Evolutionary conservation across 2,888 invertebrate species (phyloP).

Genomic region (Agonum fuliginosum): DNA sequence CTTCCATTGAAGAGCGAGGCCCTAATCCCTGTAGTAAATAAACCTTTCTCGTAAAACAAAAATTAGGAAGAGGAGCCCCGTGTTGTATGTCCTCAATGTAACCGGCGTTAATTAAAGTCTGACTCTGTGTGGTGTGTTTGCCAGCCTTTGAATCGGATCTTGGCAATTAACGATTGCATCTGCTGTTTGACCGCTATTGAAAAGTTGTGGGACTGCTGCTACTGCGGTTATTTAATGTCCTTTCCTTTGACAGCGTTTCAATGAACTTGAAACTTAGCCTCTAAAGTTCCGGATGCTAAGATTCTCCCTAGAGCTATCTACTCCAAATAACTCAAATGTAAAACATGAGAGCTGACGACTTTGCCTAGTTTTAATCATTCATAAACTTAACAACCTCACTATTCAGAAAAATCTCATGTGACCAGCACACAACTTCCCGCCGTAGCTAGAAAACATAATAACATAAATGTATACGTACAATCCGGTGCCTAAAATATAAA

Average conservation of each 20-base stretch:
- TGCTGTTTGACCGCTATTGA: constrained; percentile 40
- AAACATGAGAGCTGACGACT: no score
- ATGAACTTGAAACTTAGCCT: constrained; percentile 13
- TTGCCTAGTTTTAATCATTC: no score
- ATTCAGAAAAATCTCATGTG: no score
- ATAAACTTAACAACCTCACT: no score
- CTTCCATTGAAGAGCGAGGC: constrained; percentile 30
- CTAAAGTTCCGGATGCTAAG: neutral
- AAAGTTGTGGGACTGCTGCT: constrained; percentile 3
- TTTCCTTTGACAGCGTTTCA: constrained; percentile 23
- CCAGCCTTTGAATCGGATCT: constrained; percentile 36
- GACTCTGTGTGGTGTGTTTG: neutral
- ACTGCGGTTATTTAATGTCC: neutral
- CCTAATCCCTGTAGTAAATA: constrained; percentile 29
- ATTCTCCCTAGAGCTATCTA: neutral
- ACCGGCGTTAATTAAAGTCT: constrained; percentile 27
- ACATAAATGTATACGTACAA: no score
- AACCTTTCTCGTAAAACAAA: constrained; percentile 40
- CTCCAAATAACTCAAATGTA: neutral
- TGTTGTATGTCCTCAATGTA: constrained; percentile 30
- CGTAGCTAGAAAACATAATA: no score
- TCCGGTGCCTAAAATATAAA: no score
- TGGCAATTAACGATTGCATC: constrained; percentile 35
- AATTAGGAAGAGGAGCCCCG: no score
- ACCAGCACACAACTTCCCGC: no score